Conservation (phyloP, 2,888 invertebrate species). For the Drosophila silvestris region DNA sequence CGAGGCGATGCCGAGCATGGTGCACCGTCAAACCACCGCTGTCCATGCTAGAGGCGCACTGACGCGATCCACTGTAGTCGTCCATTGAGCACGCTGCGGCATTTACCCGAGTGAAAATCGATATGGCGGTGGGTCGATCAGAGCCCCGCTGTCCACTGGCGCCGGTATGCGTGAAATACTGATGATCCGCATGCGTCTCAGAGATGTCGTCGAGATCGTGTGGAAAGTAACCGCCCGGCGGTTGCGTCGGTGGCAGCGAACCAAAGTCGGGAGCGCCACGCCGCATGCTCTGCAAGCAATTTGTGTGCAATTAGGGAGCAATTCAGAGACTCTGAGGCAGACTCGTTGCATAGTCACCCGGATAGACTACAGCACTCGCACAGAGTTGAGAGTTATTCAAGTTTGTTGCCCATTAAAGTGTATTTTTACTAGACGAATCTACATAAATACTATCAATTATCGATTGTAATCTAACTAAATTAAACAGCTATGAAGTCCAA, state of each 20-base stretch:
- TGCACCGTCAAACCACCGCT: conserved; percentile 48
- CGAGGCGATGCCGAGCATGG: conserved; percentile 78
- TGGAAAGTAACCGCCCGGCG: conserved; percentile 82
- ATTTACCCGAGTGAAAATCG: conserved; percentile 84
- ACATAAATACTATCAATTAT: not conserved
- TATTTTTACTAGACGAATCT: not conserved
- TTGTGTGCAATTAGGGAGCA: conserved; percentile 7
- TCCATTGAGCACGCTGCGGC: conserved; percentile 82
- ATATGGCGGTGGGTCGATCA: conserved; percentile 84
- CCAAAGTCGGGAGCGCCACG: conserved; percentile 78
- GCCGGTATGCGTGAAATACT: conserved; percentile 85
- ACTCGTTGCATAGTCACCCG: conserved; percentile 5
- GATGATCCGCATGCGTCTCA: conserved; percentile 84
- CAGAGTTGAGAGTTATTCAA: not conserved
- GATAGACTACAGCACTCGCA: conserved; percentile 18
- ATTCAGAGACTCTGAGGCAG: not conserved
- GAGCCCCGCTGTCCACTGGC: conserved; percentile 71
- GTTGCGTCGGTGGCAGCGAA: conserved; percentile 79
- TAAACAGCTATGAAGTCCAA: not conserved
- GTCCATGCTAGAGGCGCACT: conserved; percentile 64
- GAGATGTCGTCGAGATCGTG: conserved; percentile 85
- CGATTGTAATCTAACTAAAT: not conserved
- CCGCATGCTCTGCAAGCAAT: conserved; percentile 80
- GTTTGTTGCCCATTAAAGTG: not conserved
- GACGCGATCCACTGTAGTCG: conserved; percentile 75